Percentiles rank a stretch among this genome's conserved stretches.
These are phyloP conservation scores for Gallinago solitaria DNA, from an alignment of 2,797 vertebrate species.

Conservation along the genomic window DNA sequence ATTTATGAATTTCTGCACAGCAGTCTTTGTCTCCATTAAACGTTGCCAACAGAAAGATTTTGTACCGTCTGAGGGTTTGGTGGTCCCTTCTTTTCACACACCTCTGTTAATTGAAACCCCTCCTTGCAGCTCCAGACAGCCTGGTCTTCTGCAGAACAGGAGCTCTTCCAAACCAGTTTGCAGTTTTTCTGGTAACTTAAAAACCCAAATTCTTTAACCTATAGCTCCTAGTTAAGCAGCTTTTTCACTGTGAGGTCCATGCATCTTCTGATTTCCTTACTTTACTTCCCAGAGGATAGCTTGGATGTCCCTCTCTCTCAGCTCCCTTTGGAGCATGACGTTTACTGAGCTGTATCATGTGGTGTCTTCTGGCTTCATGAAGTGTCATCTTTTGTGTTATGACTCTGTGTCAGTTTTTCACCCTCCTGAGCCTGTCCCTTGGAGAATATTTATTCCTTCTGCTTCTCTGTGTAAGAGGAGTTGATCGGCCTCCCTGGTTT, in stretches of 20 bases:
- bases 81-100: background rate
- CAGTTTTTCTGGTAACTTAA: background rate
- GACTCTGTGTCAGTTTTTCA: background rate
- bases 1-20: constrained; percentile 6
- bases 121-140: background rate
- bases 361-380: background rate
- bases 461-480: background rate
- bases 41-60: background rate
- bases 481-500: background rate
- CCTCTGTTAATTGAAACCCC: background rate
- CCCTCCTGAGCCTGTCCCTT: background rate
- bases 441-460: background rate
- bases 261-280: background rate
- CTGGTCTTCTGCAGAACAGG: background rate
- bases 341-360: background rate
- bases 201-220: background rate
- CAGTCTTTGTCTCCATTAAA: background rate
- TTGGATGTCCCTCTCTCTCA: background rate
- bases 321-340: background rate
- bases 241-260: background rate
- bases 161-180: background rate
- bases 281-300: background rate
- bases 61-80: background rate
- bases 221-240: background rate
- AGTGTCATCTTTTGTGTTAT: background rate